Evolutionary conservation across 2,797 vertebrate species (phyloP), one percentile per base, ranked within the genome.

Genomic region (Oryzias dopingdopingensis): DNA sequence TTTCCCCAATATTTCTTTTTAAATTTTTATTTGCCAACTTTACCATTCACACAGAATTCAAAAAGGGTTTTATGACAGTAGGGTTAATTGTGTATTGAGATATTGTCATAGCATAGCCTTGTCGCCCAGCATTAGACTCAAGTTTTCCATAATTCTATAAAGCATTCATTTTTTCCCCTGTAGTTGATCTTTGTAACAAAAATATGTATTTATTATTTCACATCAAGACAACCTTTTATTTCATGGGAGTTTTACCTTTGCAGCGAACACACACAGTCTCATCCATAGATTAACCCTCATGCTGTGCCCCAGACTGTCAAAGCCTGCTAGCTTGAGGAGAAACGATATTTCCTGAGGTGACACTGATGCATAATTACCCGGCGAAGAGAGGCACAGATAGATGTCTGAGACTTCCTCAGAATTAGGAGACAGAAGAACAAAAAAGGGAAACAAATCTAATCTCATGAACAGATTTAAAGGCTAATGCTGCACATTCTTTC

Each of bases 341-440:
- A 57, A 68, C 48, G 61, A 56, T 69, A 70, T 76, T 76, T 80
- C 80, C 76, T 56, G 72, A 79, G 84, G 76, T 82, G 71, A 74
- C 77, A 74, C 64, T 45, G 54, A 70, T 60, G 69, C 61, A 76
- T 84, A 87, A 88, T 89, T 84, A 88, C 80, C 64, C 52, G 42
- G 56, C 56, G 59, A 82, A 78, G 58, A 73, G 62, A 79, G 61
- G 56, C 67, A 61, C 37, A 63, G 66, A 79, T 74, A 71, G 62
- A 82, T 74, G 79, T 83, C 68, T 72, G 59, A 84, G 67, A 75
- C 62, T 63, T 68, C 57, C 48, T 61, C 53, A 44, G 53, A 77
- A 76, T 74, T 59, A 45, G 16, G 56, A 76, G 51, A 70, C 65
- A 67, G 42, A 45, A 59, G 46, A 66, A 70, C 72, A 81, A 75